Base-by-base conservation (phyloP, 2,888 invertebrate species). In the Ochlodes sylvanus region DNA sequence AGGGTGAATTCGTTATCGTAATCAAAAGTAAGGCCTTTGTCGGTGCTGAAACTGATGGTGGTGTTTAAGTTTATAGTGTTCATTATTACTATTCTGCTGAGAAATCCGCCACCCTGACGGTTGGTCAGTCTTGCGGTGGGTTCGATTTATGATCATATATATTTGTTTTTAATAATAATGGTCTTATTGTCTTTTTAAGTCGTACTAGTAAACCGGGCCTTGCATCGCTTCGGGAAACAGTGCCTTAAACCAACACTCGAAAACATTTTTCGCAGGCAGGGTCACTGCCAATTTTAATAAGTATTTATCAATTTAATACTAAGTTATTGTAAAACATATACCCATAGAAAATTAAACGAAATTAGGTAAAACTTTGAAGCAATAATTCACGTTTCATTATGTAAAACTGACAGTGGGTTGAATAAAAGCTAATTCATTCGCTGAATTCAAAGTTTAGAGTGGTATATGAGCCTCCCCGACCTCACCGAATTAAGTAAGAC, bases 371-470 rank as follows among this genome's bases (percentile, higher is more conserved):
- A 68, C 56, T 68, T 68, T 5, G 32, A 12, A 50, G 65, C 66
- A 63, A 70, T 70, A 85, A 86, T 79, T 88, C 84, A 82, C 84
- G 76, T 83, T 88, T 87, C 83, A 90, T 89, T 88, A 27, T 2
- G 27, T 27, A 88, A 76, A 82, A 84, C 81, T 72, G 86, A 87
- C 86, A 82, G 76, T 77, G 77, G 80, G 79, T 82, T 84, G 83
- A 86, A 84, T 83, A 83, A 84, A 85, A 88, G 85, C 86, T 86
- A 87, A 88, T 86, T 86, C 82, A 82, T 86, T 84, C 77, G 78
- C 71, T 73, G 78, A 83, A 86, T 85, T 81, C 84, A 81, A 88
- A 90, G 83, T 90, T 90, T 81, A 75, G 82, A 79, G 79, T 88
- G 88, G 90, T 87, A 87, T 88, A 90, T 84, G 83, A 10, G 80